Base-by-base conservation (phyloP, 2,797 vertebrate species). In the Propithecus deckenii region DNA sequence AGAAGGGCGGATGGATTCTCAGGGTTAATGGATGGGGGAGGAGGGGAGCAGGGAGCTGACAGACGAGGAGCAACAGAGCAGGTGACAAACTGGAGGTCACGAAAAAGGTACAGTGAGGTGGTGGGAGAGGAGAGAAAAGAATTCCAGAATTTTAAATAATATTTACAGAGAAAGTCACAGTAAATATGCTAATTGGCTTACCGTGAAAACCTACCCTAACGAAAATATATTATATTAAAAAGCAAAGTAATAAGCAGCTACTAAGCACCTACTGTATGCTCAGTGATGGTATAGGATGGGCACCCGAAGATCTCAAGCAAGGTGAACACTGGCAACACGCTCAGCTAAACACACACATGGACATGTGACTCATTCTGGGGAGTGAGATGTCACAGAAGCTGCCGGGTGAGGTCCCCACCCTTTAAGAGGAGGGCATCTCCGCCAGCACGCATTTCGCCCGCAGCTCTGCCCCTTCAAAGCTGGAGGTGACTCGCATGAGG, bases 231-330 rank as follows among this genome's bases (percentile, higher is more conserved):
- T 14, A 35, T 6, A 14, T 11, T 46, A 41, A 65, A 85, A 92
- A 86, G 38, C 1, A 8, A 75, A 61, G 65, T 22, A 25, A 13
- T 2, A 14, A 43, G 48, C 41, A 52, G 20, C 69, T 59, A 35
- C n/a, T 6, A 43, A 30, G 35, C n/a, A 63, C 30, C 20, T 9
- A 17, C 48, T 38, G 20, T n/a, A 4, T 6, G 35, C 43, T 52
- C 3, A 28, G 46, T 1, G n/a, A 57, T 14, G n/a, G 3, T 1
- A 25, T 0, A 3, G 30, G 79, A 4, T 11, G 32, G 71, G 32
- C 11, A 25, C 8, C 28, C 10, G 4, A 11, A 85, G 90, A 48
- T 50, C 18, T 17, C 35, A 11, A 12, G 41, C 2, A 17, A 55
- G 25, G 17, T 0, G 18, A 25, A 38, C 38, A 4, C 2, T 9